Percentiles rank a stretch among this genome's conserved stretches.
Evolutionary conservation across 2,888 invertebrate genomes (phyloP).

Genomic region (Eupithecia abbreviata): DNA sequence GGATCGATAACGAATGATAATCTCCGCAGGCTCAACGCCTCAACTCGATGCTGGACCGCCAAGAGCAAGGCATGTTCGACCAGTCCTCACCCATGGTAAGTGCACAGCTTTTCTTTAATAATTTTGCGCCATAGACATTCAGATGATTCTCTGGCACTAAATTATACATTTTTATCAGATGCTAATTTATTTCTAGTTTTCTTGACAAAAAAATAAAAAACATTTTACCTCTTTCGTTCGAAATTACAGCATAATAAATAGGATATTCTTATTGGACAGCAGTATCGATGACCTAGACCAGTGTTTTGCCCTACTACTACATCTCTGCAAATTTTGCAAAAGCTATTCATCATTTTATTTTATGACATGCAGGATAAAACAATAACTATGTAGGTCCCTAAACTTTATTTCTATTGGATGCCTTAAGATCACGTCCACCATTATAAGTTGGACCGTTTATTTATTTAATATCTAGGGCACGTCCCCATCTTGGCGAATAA

Average conservation of each 20-base stretch:
- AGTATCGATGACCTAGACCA: not conserved
- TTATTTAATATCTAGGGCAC: not conserved
- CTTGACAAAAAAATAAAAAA: not conserved
- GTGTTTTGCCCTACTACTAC: not conserved
- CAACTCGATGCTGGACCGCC: conserved; percentile 87
- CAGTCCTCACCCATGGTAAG: conserved; percentile 80
- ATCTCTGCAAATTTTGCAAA: not conserved
- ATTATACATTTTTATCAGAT: conserved; percentile 13
- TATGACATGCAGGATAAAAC: not conserved
- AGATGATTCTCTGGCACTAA: conserved; percentile 31
- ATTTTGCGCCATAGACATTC: conserved; percentile 36
- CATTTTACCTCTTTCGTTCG: not conserved
- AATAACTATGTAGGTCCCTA: not conserved
- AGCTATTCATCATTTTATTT: not conserved
- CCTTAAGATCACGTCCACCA: not conserved
- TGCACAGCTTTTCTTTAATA: conserved; percentile 45
- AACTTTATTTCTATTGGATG: not conserved
- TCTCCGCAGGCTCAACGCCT: conserved; percentile 83
- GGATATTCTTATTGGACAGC: not conserved
- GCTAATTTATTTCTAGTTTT: conserved; percentile 12
- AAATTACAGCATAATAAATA: not conserved
- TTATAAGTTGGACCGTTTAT: not conserved
- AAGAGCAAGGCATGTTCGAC: conserved; percentile 86
- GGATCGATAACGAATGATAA: not conserved
- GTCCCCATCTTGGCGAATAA: not conserved